These are phyloP conservation scores for Lipophrys pholis DNA, from an alignment of 2,113 vertebrate species.

Conservation along the genomic window DNA sequence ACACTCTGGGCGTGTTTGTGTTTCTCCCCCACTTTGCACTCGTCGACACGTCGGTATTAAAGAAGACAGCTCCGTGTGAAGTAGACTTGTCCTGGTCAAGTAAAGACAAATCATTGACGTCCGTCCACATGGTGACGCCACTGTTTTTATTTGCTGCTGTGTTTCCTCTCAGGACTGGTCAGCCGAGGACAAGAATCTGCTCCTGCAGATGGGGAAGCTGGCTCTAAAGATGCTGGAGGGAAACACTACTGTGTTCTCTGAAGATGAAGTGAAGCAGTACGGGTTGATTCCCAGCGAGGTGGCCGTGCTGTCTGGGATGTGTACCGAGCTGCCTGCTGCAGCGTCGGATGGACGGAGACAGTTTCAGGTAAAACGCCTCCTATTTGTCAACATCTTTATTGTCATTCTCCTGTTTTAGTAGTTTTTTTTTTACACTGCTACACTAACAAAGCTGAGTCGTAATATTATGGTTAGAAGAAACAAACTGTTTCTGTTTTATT, in stretches of 20 bases:
- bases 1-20: background rate
- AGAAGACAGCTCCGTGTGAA: background rate
- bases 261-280: conserved; percentile 55
- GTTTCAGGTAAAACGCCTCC: conserved; percentile 71
- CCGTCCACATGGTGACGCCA: too few relatives aligned
- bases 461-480: too few relatives aligned
- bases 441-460: background rate
- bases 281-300: conserved; percentile 60
- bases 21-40: background rate
- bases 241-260: conserved; percentile 56
- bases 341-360: background rate
- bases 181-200: conserved; percentile 17
- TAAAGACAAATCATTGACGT: background rate
- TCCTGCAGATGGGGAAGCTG: conserved; percentile 69
- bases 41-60: too few relatives aligned
- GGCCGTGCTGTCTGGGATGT: conserved; percentile 63
- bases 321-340: conserved; percentile 61
- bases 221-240: conserved; percentile 70
- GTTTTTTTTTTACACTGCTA: background rate
- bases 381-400: too few relatives aligned
- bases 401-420: too few relatives aligned
- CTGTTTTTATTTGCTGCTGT: background rate
- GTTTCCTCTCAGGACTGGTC: conserved; percentile 62
- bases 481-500: too few relatives aligned
- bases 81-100: background rate